Base-by-base conservation (phyloP, 2,888 invertebrate genomes). In the Drosophila anceps region DNA sequence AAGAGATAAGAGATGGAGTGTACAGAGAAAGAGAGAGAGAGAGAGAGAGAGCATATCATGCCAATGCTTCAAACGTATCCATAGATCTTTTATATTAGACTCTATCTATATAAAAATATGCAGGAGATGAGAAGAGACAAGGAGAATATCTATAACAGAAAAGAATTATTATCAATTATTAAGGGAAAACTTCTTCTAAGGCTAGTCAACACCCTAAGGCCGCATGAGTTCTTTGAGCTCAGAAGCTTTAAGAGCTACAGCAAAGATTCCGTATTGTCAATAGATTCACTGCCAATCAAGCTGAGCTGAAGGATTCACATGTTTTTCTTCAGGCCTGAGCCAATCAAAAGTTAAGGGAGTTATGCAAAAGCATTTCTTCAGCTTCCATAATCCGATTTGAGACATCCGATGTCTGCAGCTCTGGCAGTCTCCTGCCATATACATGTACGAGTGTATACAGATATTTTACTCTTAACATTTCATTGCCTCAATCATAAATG, bases 401-500 rank as follows among this genome's bases (percentile, higher is more conserved):
- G 6, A 4, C 31, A 50, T n/a, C n/a, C n/a, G 31, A 13, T 33
- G 18, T 20, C 50, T 8, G 12, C 6, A 6, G 10, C 29, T n/a
- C n/a, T 24, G 24, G 24, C 24, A n/a, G n/a, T 24, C 24, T 24
- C 24, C 24, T 24, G 2, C 24, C 24, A 24, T 24, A 24, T 24
- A 24, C 4, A 24, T 33, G 3, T 6, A 6, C n/a, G n/a, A n/a
- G n/a, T n/a, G n/a, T 18, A 31, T 13, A 12, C 31, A 18, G 7
- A 13, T 20, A 4, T 35, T 33, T 51, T 18, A 35, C 20, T 1
- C 51, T 35, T 15, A 20, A 10, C 51, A 24, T 35, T 53, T 24
- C 51, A 31, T 12, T 33, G 50, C 35, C 4, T 53, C 51, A 24
- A 57, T 60, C 68, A 57, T 46, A 67, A 54, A 41, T 62, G 55